These are phyloP conservation scores for Bubo blakistoni DNA, from an alignment of 2,113 vertebrate species.

Conservation along the genomic window DNA sequence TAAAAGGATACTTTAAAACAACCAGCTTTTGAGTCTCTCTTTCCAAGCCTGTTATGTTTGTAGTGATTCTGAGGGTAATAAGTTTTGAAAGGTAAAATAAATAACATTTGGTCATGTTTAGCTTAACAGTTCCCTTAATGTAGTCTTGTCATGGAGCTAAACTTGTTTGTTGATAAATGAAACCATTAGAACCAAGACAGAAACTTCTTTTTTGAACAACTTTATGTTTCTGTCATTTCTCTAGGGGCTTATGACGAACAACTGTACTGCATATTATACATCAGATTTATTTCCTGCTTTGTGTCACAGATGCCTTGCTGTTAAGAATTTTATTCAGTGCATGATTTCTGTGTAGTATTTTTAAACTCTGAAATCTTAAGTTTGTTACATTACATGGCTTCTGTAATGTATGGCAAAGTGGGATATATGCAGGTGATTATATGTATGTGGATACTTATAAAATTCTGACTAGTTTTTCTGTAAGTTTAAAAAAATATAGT, in stretches of 20 bases:
- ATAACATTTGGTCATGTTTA: neutral
- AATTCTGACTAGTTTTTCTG: neutral
- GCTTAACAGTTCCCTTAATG: neutral
- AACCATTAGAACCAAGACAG: neutral
- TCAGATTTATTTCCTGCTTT: neutral
- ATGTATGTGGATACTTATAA: neutral
- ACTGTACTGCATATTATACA: neutral
- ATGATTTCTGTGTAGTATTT: neutral
- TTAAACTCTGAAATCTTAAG: neutral
- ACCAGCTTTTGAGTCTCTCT: neutral
- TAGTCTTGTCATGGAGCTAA: neutral
- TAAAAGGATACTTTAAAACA: neutral
- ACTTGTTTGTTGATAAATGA: constrained; percentile 3
- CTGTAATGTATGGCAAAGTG: neutral
- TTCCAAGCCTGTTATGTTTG: neutral
- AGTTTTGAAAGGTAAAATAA: constrained; percentile 6
- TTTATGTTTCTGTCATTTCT: neutral
- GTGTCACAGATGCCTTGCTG: neutral
- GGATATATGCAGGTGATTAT: neutral
- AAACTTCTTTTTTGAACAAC: neutral
- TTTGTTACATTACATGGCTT: neutral
- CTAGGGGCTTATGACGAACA: neutral
- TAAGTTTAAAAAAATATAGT: neutral
- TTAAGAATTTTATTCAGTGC: neutral
- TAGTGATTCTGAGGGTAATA: constrained; percentile 1